Percentiles rank a stretch among this genome's conserved stretches.
These are phyloP conservation scores for Stigmatopora argus DNA, from an alignment of 2,113 vertebrate species.

Conservation along the genomic window DNA sequence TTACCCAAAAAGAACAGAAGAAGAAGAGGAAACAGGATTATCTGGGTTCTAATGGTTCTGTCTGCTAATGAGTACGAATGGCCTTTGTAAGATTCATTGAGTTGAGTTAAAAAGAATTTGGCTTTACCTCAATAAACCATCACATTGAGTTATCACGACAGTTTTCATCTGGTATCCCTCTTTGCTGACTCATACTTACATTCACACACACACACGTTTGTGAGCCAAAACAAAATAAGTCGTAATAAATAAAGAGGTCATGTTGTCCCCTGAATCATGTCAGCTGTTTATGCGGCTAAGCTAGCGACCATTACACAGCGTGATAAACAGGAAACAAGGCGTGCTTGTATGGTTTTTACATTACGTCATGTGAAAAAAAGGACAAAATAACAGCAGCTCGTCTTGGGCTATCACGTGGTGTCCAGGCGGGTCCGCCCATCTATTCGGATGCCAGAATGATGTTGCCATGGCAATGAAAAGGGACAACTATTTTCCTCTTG, in stretches of 20 bases:
- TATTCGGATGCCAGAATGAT: neutral
- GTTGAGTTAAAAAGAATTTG: conserved; percentile 16
- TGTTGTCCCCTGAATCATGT: conserved; percentile 33
- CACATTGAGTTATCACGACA: conserved; percentile 30
- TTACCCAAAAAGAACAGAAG: neutral
- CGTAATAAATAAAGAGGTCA: conserved; percentile 46
- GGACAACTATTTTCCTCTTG: neutral
- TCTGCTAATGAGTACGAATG: neutral
- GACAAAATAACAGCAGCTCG: too few species aligned
- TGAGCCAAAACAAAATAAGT: conserved; percentile 34
- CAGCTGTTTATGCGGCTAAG: conserved; percentile 34
- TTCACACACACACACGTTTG: conserved; percentile 26
- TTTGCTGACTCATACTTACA: conserved; percentile 49
- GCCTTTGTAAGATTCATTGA: neutral
- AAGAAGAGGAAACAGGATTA: neutral
- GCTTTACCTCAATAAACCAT: conserved; percentile 25
- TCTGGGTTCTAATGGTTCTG: neutral
- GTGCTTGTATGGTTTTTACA: conserved; percentile 26
- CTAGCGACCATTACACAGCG: conserved; percentile 13
- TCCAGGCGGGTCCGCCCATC: neutral
- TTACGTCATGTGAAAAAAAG: neutral
- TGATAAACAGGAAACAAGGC: conserved; percentile 27
- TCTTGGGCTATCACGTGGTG: neutral
- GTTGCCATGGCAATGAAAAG: neutral
- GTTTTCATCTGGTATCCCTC: conserved; percentile 17